These are phyloP conservation scores for Heteractis magnifica DNA, from an alignment of 92 coral and sea anemone species.

Conservation along the genomic window DNA sequence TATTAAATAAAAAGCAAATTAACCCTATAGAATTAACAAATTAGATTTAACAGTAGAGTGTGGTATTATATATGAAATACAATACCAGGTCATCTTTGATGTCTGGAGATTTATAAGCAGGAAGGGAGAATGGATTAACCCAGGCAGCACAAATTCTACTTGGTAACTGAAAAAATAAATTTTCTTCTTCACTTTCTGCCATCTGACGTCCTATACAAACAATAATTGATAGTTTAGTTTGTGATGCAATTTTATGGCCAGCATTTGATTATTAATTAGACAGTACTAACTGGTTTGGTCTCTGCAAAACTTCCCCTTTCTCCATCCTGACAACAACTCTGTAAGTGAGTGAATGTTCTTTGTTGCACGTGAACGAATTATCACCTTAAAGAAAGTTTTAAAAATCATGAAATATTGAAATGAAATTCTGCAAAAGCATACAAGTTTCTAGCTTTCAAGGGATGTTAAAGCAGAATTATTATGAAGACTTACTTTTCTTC, in stretches of 20 bases:
- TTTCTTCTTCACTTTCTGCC: slow-evolving; percentile 75
- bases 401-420: not conserved
- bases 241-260: not conserved
- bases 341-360: slow-evolving; percentile 63
- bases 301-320: slow-evolving; percentile 82
- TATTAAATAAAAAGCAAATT: slow-evolving; percentile 1
- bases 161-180: slow-evolving; percentile 53
- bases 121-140: slow-evolving; percentile 81
- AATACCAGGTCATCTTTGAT: slow-evolving; percentile 89
- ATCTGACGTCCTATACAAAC: slow-evolving; percentile 69
- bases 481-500: slow-evolving; percentile 71
- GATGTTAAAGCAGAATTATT: not conserved
- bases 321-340: slow-evolving; percentile 84
- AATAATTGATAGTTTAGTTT: not conserved
- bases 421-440: not conserved
- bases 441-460: not conserved
- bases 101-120: slow-evolving; percentile 77
- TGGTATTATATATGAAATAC: not conserved
- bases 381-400: slow-evolving; percentile 54
- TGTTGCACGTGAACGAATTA: slow-evolving; percentile 73
- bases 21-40: too few species aligned
- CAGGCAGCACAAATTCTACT: slow-evolving; percentile 48
- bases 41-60: not conserved
- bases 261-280: not conserved
- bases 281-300: slow-evolving; percentile 73